Percentiles rank a stretch among this genome's conserved stretches.
Conservation (phyloP, 2,888 invertebrate genomes). For the Euclidia mi region DNA sequence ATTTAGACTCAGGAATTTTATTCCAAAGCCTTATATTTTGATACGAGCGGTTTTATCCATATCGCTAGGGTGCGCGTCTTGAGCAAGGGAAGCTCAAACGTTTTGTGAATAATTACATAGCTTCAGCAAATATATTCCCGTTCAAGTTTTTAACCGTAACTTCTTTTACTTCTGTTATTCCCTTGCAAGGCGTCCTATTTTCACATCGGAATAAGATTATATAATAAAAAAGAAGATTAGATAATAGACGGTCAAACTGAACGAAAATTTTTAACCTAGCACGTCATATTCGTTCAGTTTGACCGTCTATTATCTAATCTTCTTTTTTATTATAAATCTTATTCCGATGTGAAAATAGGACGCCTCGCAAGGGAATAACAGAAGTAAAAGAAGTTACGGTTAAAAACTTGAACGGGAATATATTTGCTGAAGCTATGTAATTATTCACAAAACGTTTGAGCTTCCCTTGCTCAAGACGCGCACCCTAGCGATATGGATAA, state of each 20-base stretch:
- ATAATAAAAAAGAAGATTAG: background rate
- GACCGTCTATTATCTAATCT: background rate
- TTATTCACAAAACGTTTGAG: constrained; percentile 4
- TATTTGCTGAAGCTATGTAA: background rate
- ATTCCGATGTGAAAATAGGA: background rate
- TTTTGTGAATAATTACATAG: constrained; percentile 1
- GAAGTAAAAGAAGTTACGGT: constrained; percentile 11
- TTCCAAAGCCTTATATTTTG: background rate
- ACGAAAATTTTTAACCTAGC: background rate
- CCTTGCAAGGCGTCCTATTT: background rate
- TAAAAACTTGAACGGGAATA: constrained; percentile 9
- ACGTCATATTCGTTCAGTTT: constrained; percentile 2
- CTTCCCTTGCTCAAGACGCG: background rate
- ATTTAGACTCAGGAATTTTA: background rate
- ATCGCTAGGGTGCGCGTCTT: background rate
- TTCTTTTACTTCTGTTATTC: constrained; percentile 8
- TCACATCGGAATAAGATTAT: background rate
- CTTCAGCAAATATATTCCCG: constrained; percentile 6
- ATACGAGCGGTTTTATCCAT: background rate
- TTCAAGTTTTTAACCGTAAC: constrained; percentile 6
- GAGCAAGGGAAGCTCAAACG: constrained; percentile 2
- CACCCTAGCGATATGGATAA: background rate
- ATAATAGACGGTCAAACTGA: background rate
- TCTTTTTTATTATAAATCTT: background rate
- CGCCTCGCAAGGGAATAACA: background rate